Base-by-base conservation (phyloP, 2,113 vertebrate species). In the Dasyornis broadbenti region DNA sequence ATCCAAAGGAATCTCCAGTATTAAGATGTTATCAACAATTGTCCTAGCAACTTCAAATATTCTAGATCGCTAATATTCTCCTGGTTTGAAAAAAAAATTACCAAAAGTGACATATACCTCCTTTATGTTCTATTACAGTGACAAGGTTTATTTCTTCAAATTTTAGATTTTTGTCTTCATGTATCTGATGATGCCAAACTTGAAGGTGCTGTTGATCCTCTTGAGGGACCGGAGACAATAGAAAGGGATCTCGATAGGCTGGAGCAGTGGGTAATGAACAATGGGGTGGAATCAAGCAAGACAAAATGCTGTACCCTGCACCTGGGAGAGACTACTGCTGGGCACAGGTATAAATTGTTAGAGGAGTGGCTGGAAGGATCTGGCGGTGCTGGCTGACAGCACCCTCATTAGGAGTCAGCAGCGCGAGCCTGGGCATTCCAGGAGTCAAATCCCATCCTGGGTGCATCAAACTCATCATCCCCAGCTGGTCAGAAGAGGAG, bases 311-410 rank as follows among this genome's bases (percentile, higher is more conserved):
- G 7, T 13, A 73, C 39, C 14, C 18, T 64, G 11, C 0, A 0
- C 9, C 8, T 47, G 15, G 23, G 9, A 27, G 4, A 15, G 13
- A 73, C n/a, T 27, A 35, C 39, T 8, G 1, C 5, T 2, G 0
- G 27, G 39, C 26, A 89, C 8, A 71, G n/a, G 13, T 56, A 72
- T 10, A 22, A 22, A 44, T 2, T 40, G 6, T 3, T 15, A 31
- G 26, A 76, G 21, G 11, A 77, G 6, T 13, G 14, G 15, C 26
- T 78, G 53, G 14, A 42, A 8, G 10, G 7, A 21, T 39, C 17
- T 78, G 54, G 13, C 11, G 10, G 7, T 39, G 7, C 37, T 59
- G 49, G 39, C 9, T 33, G 4, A 21, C 20, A 71, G 47, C 8
- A 89, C 31, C 6, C 35, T 72, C 47, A 31, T 4, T 2, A n/a